phyloP scores from a whole-genome alignment of 2,113 vertebrate genomes.

The Brachionichthys hirsutus region DNA sequence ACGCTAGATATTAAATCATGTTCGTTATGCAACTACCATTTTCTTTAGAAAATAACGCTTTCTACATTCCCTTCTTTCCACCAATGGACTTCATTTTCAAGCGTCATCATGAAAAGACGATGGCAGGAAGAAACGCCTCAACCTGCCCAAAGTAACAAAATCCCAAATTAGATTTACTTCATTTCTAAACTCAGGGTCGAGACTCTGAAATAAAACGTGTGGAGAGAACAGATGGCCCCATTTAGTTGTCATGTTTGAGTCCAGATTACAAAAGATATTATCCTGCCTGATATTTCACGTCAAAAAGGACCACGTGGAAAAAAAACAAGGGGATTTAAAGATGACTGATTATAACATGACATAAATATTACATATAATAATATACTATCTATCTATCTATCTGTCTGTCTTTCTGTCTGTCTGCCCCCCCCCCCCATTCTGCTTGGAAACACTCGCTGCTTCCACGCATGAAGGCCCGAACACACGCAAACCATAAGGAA shows the following conservation, averaged over 20 bases:
- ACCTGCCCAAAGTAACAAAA: not conserved
- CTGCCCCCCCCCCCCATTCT: not conserved
- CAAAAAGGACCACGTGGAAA: no score
- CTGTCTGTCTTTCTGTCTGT: no score
- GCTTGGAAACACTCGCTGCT: slow-evolving; percentile 34
- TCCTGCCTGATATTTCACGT: no score
- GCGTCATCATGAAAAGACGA: not conserved
- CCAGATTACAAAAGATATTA: not conserved
- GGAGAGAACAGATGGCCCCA: slow-evolving; percentile 29
- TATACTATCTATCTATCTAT: no score
- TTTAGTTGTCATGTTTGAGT: slow-evolving; percentile 3
- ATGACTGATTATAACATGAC: no score
- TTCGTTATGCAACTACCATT: not conserved
- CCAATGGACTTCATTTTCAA: not conserved
- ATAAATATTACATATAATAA: no score
- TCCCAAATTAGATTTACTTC: not conserved
- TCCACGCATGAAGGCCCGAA: slow-evolving; percentile 6
- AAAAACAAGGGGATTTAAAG: no score
- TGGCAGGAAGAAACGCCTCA: not conserved
- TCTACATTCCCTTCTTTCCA: not conserved
- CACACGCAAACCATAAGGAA: not conserved
- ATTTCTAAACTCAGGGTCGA: not conserved
- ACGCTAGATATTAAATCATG: not conserved
- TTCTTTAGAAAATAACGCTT: not conserved
- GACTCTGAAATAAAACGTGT: slow-evolving; percentile 7